Conservation (phyloP, 2,888 invertebrate species). For the Chrysolina haemoptera region DNA sequence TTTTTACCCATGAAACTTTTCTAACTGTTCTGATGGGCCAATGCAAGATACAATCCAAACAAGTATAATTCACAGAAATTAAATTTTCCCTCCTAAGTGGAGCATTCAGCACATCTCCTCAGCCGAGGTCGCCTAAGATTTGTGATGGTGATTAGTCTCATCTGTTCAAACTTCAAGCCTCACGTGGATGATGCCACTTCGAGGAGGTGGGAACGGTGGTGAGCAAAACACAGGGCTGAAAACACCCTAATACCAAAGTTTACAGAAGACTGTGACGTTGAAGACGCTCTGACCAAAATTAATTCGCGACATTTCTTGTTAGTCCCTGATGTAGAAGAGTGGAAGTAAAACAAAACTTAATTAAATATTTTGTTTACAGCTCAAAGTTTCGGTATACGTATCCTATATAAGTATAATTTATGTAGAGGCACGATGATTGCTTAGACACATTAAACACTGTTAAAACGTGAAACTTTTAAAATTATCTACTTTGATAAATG, state of each 20-base stretch:
- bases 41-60: too few relatives aligned
- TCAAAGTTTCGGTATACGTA: slow-evolving; percentile 34
- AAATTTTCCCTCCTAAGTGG: too few relatives aligned
- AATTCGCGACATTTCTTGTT: slow-evolving; percentile 10
- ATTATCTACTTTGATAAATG: slow-evolving; percentile 44
- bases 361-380: slow-evolving; percentile 43
- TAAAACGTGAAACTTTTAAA: slow-evolving; percentile 41
- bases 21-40: too few relatives aligned
- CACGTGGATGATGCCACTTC: not conserved
- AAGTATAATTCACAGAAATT: too few relatives aligned
- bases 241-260: not conserved
- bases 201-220: not conserved
- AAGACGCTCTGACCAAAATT: slow-evolving; percentile 22
- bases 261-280: not conserved
- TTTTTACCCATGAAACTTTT: too few relatives aligned
- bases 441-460: slow-evolving; percentile 42
- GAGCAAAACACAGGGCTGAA: not conserved
- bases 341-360: slow-evolving; percentile 37
- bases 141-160: not conserved
- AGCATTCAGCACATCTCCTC: too few relatives aligned
- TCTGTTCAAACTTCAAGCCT: not conserved
- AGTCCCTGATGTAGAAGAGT: slow-evolving; percentile 8
- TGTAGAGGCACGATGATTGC: slow-evolving; percentile 45
- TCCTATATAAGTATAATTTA: slow-evolving; percentile 43
- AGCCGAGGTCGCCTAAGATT: not conserved